Evolutionary conservation across 2,797 vertebrate species (phyloP).

Genomic region (Sciurus carolinensis): DNA sequence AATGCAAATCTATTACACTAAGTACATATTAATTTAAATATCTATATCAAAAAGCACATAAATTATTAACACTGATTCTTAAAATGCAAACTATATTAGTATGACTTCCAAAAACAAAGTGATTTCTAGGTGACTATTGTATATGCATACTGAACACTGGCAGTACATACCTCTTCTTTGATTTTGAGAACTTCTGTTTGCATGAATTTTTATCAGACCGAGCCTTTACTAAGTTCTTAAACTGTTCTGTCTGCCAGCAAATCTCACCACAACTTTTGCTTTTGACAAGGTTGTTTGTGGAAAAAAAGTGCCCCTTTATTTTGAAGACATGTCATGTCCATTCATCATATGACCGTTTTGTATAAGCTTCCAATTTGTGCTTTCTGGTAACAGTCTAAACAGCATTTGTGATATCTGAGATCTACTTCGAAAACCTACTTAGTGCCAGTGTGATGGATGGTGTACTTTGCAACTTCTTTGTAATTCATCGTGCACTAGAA

Average conservation of each 20-base stretch:
- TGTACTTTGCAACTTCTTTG: slow-evolving; percentile 87
- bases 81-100: background rate
- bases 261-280: slow-evolving; percentile 81
- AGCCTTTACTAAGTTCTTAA: slow-evolving; percentile 83
- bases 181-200: slow-evolving; percentile 81
- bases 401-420: slow-evolving; percentile 92
- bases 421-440: slow-evolving; percentile 92
- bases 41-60: background rate
- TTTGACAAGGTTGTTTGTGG: slow-evolving; percentile 89
- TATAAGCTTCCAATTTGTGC: slow-evolving; percentile 89
- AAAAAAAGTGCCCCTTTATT: slow-evolving; percentile 87
- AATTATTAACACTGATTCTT: background rate
- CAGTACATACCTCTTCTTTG: slow-evolving; percentile 61
- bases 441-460: slow-evolving; percentile 93
- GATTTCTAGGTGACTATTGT: background rate
- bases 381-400: slow-evolving; percentile 92
- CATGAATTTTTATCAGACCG: slow-evolving; percentile 81
- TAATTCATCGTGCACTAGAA: slow-evolving; percentile 89
- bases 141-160: background rate
- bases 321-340: slow-evolving; percentile 92
- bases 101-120: slow-evolving; percentile 32
- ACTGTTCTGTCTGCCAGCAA: slow-evolving; percentile 81
- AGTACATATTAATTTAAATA: slow-evolving; percentile 36
- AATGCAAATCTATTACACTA: background rate
- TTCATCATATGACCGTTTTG: slow-evolving; percentile 92